Evolutionary conservation across 2,797 vertebrate genomes (phyloP), one percentile per base, ranked within the genome.

Genomic region (Propithecus perrieri): DNA sequence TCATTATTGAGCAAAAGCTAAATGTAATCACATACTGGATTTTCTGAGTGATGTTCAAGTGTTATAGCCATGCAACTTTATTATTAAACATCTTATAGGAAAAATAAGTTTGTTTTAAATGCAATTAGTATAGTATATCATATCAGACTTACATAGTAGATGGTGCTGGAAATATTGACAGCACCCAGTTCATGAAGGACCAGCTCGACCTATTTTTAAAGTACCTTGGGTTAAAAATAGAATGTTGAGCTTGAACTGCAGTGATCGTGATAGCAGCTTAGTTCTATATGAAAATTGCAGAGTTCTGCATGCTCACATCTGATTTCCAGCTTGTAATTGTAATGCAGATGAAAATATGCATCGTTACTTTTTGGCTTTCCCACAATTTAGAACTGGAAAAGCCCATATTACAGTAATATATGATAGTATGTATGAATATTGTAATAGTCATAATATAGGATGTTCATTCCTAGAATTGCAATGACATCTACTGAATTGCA

Each of bases 391-490:
- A 95, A 87, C 96, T 95, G 59, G 26, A 91, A 95, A 91, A 97
- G 75, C 95, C 71, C 59, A 30, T 81, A 75, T 95, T 96, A 95
- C 10, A 89, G 75, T 97, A 96, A 96, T 97, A 76, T 89, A 93
- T 96, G 93, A 84, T 94, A 91, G 97, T 63, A 86, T 95, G 57
- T 97, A 67, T 91, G 96, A 97, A 96, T 97, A 96, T 97, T 97
- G 89, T 95, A 97, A 89, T 96, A 98, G 96, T 98, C 96, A 98
- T 96, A 98, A 98, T 97, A 97, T 97, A 95, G 93, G 81, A 96
- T 97, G 97, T 97, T 97, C 96, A 96, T 95, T 97, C 95, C 96
- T 98, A 85, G 93, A 97, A 91, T 96, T 97, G 96, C 85, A 97
- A 95, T 97, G 97, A 97, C 96, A 96, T 97, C 61, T 91, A 75